Evolutionary conservation across 2,888 invertebrate genomes (phyloP), one percentile per base, ranked within the genome.

Genomic region (Eupithecia pulchellata): DNA sequence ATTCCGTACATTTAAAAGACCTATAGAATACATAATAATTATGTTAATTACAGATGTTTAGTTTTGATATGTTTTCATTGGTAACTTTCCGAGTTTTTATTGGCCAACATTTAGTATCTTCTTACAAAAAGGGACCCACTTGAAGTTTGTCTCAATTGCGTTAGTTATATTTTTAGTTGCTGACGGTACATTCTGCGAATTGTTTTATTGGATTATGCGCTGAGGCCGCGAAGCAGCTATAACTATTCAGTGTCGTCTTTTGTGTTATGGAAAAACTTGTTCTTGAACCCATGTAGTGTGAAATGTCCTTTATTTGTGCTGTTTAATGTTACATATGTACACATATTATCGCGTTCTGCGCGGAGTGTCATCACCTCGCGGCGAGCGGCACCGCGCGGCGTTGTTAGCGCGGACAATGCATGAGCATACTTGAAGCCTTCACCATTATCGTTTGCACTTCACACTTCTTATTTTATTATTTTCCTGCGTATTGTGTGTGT

Each of bases 211-310:
- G 93, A 93, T 93, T 94, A 94, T 93, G 93, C 92, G 91, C 88
- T 89, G 91, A 90, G 90, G 91, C 89, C 90, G 91, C 91, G 92
- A 90, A 92, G 92, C 90, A 93, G 92, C 94, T 94, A 94, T 94
- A 94, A 94, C 94, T 94, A 94, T 94, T 94, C 94, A 94, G 92
- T 91, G 94, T 93, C 89, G 93, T 93, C 94, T 94, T 93, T 94
- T 94, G 93, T 94, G 94, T 94, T 94, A 94, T 94, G 94, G 94
- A 94, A 94, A 94, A 94, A 94, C 94, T 94, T 94, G 94, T 94
- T 94, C 91, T 93, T 92, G 92, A 93, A 93, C 91, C 93, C 93
- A 92, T 94, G 94, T 94, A 94, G 94, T 94, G 94, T 94, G 94
- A 94, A 94, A 92, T 89, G 84, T 93, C 90, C 86, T 94, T 94